These are phyloP conservation scores for Leuciscus waleckii DNA, from an alignment of 2,797 vertebrate genomes.

Conservation along the genomic window DNA sequence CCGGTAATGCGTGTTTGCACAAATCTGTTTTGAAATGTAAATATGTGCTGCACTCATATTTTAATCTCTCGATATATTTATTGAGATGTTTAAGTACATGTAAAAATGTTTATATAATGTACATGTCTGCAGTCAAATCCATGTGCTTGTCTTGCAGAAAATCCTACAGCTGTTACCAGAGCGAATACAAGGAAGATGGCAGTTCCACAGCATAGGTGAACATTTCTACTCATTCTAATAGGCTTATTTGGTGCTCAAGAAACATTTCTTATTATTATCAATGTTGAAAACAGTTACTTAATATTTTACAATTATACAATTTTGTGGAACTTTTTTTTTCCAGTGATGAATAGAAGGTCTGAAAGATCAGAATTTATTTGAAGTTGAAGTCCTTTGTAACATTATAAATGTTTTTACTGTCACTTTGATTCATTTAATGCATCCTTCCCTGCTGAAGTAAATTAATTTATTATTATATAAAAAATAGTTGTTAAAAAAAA, in stretches of 20 bases:
- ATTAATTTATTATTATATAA: neutral
- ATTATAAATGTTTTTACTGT: neutral
- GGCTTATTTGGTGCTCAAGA: neutral
- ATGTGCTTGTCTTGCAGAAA: constrained; percentile 81
- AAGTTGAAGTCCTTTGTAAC: neutral
- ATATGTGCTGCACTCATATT: neutral
- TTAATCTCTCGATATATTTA: neutral
- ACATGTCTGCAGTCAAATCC: neutral
- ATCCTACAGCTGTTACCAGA: constrained; percentile 97
- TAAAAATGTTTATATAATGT: neutral
- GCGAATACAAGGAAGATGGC: constrained; percentile 96
- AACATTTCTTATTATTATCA: neutral
- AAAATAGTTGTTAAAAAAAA: neutral
- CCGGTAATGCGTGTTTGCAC: constrained; percentile 3
- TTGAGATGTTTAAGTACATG: neutral
- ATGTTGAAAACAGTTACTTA: neutral
- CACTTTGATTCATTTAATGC: neutral
- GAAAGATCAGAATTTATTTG: neutral
- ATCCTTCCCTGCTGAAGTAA: neutral
- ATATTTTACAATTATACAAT: neutral
- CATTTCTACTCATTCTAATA: neutral
- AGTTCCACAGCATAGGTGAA: constrained; percentile 99
- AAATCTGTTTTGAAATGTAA: constrained; percentile 28
- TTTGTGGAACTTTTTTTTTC: too few species aligned
- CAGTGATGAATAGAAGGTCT: neutral